Conservation (phyloP, 2,888 invertebrate genomes). For the Nomada fucata region DNA sequence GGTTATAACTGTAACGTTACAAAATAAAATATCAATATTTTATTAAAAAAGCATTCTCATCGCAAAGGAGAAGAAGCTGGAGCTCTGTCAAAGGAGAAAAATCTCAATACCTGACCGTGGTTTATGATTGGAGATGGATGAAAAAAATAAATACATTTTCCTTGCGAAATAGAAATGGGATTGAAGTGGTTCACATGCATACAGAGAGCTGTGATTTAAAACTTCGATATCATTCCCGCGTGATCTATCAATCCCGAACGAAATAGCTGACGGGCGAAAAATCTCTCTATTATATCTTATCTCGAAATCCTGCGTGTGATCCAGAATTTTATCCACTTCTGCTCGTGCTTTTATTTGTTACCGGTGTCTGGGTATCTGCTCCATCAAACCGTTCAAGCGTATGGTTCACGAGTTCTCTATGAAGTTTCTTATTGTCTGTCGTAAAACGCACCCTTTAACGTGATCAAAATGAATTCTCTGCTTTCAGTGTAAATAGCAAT, state of each 20-base stretch:
- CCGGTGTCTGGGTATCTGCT: not conserved
- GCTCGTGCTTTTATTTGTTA: constrained; percentile 9
- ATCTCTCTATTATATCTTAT: constrained; percentile 49
- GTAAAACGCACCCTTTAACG: constrained; percentile 8
- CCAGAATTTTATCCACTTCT: constrained; percentile 31
- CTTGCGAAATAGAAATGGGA: not conserved
- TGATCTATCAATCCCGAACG: constrained; percentile 38
- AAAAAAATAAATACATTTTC: not conserved
- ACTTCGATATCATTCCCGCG: constrained; percentile 21
- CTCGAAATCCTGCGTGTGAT: constrained; percentile 11
- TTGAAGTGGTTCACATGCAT: constrained; percentile 3
- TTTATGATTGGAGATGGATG: not conserved
- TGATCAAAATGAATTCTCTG: not conserved
- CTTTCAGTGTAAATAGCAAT: not conserved
- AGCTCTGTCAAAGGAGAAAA: not conserved
- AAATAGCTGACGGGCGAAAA: constrained; percentile 42
- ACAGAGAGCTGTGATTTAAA: constrained; percentile 30
- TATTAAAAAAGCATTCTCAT: not conserved
- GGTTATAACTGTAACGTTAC: too few species aligned
- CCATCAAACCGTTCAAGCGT: constrained; percentile 11
- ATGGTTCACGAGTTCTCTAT: not conserved
- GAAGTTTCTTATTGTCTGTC: constrained; percentile 10
- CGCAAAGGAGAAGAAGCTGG: not conserved
- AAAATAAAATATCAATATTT: too few species aligned
- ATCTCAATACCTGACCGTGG: not conserved